Evolutionary conservation across 2,113 vertebrate genomes (phyloP).

Genomic region (Origma solitaria): DNA sequence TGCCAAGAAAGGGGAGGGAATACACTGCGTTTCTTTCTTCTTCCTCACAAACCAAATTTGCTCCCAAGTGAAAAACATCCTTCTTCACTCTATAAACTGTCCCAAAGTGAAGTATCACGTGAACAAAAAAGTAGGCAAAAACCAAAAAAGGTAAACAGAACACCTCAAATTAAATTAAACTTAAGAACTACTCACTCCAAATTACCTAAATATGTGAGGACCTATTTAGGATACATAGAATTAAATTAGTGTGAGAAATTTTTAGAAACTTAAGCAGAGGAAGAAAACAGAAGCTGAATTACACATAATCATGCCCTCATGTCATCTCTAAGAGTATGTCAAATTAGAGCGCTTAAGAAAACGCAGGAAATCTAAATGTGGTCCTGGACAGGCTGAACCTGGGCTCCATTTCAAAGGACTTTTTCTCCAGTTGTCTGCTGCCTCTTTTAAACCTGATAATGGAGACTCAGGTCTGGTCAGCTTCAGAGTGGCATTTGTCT

Average conservation of each 20-base stretch:
- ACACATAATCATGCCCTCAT: slow-evolving; percentile 30
- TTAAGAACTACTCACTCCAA: background rate
- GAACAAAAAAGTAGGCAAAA: background rate
- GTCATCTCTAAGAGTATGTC: slow-evolving; percentile 7
- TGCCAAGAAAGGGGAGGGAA: background rate
- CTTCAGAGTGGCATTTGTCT: slow-evolving; percentile 46
- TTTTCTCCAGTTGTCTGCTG: background rate
- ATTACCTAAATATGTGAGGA: background rate
- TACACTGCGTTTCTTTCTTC: background rate
- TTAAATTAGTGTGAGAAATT: slow-evolving; percentile 39
- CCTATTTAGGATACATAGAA: slow-evolving; percentile 5
- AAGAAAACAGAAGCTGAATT: slow-evolving; percentile 53
- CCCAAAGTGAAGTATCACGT: background rate
- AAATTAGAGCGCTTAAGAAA: slow-evolving; percentile 3
- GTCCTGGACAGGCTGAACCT: background rate
- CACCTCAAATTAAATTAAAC: slow-evolving; percentile 20
- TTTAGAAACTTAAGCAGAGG: slow-evolving; percentile 37
- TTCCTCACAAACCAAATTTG: background rate
- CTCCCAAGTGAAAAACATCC: background rate
- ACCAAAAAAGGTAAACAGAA: slow-evolving; percentile 5
- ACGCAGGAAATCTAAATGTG: slow-evolving; percentile 7
- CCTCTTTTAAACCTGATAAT: slow-evolving; percentile 28
- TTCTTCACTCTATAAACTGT: background rate
- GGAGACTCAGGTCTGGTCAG: slow-evolving; percentile 13
- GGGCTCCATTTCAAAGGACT: slow-evolving; percentile 31